Evolutionary conservation across 2,888 invertebrate genomes (phyloP).

Genomic region (Neoaliturus tenellus): DNA sequence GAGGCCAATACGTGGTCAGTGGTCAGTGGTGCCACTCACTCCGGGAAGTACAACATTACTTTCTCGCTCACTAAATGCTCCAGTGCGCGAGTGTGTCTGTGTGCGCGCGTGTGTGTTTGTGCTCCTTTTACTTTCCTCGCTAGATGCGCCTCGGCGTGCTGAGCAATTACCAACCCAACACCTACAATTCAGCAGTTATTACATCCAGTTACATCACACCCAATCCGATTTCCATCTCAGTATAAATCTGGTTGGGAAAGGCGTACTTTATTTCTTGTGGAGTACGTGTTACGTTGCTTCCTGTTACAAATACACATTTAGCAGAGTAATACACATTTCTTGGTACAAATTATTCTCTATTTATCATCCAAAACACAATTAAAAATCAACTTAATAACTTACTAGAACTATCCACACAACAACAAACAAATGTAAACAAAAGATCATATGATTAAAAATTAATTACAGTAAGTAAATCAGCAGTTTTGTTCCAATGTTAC

Average conservation of each 20-base stretch:
- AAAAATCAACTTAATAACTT: too few relatives aligned
- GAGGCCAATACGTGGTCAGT: neutral
- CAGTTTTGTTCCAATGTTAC: too few relatives aligned
- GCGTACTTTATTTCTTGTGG: neutral
- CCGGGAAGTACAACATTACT: constrained; percentile 41
- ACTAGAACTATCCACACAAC: too few relatives aligned
- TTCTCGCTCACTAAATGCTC: constrained; percentile 46
- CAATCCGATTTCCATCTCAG: neutral
- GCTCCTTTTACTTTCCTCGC: neutral
- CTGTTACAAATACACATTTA: too few relatives aligned
- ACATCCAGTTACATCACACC: neutral
- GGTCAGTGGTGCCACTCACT: neutral
- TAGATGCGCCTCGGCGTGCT: neutral
- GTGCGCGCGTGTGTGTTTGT: constrained; percentile 23
- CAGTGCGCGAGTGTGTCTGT: constrained; percentile 31
- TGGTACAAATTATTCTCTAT: too few relatives aligned
- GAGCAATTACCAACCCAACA: neutral
- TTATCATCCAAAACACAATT: too few relatives aligned
- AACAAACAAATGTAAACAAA: too few relatives aligned
- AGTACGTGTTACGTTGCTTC: neutral
- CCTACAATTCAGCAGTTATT: neutral
- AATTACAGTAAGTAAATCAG: too few relatives aligned
- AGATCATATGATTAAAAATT: too few relatives aligned
- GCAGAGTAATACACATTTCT: too few relatives aligned
- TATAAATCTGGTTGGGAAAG: constrained; percentile 1